These are phyloP conservation scores for Melipona beecheii DNA, from an alignment of 2,888 invertebrate species.

Conservation along the genomic window DNA sequence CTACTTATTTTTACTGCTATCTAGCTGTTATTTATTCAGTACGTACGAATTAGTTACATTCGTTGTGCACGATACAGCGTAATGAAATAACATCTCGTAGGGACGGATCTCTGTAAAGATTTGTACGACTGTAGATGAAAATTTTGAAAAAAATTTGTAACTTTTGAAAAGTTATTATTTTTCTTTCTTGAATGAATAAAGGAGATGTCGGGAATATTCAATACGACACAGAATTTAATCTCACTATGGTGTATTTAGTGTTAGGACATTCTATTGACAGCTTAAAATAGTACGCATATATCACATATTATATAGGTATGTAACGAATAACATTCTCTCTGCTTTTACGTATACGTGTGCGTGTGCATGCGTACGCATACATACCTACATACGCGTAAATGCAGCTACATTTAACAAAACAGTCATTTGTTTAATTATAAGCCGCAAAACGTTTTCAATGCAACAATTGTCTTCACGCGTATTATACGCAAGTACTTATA, in stretches of 20 bases:
- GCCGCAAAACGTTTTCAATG: constrained; percentile 33
- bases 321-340: constrained; percentile 63
- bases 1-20: not conserved
- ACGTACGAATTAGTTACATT: not conserved
- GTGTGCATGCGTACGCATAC: constrained; percentile 2
- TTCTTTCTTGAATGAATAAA: not conserved
- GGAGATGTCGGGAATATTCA: constrained; percentile 12
- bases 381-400: constrained; percentile 66
- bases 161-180: not conserved
- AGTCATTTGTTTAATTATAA: constrained; percentile 75
- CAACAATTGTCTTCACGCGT: constrained; percentile 28
- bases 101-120: not conserved
- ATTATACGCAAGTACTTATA: not conserved
- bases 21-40: not conserved
- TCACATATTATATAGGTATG: constrained; percentile 72
- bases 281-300: constrained; percentile 79
- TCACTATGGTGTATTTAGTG: constrained; percentile 82
- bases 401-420: constrained; percentile 78
- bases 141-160: not conserved
- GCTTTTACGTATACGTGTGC: constrained; percentile 67
- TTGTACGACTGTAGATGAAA: not conserved
- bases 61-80: not conserved
- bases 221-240: constrained; percentile 77
- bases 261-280: constrained; percentile 82
- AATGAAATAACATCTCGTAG: not conserved